Evolutionary conservation across 2,888 invertebrate genomes (phyloP), one percentile per base, ranked within the genome.

Genomic region (Corbicula japonica): DNA sequence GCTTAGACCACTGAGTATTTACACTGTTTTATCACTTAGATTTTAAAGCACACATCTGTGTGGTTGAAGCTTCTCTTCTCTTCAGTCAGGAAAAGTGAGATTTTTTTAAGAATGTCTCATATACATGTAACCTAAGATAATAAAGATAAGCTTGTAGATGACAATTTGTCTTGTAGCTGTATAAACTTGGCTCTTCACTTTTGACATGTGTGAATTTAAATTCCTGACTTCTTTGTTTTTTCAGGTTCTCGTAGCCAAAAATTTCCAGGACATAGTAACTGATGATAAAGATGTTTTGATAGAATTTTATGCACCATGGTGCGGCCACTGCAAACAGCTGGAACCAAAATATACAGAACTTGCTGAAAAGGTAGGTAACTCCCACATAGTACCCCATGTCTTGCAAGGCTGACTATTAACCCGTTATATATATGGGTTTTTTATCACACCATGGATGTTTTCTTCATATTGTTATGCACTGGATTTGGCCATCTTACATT

Each of bases 301-400:
- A 87, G 99, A 99, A 94, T 99, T 99, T 95, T 99, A 99, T 94
- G 99, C 99, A 41, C 99, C 99, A 0, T 99, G 99, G 99, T 94
- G 93, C 93, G 99, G 99, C 86, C 99, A 99, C 93, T 99, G 99
- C 95, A 99, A 99, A 94, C 97, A 97, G 94, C 95, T 99, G 60
- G 95, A 97, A 1, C 99, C 99, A 26, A 95, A 97, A 69, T 99
- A 95, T 94, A 98, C 99, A 76, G 98, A 99, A 94, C 95, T 99
- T 38, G 99, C 97, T 69, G 91, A 92, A 76, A 94, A 94, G 92
- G 94, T 94, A 79, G 61, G 80, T 66, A 26, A n/a, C n/a, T n/a
- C n/a, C n/a, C n/a, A n/a, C n/a, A n/a, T n/a, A n/a, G n/a, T n/a
- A n/a, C n/a, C n/a, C n/a, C n/a, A n/a, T n/a, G n/a, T n/a, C n/a